Percentiles rank a stretch among this genome's conserved stretches.
These are phyloP conservation scores for Hylyphantes graminicola DNA, from an alignment of 1,140 invertebrate genomes.

Conservation along the genomic window DNA sequence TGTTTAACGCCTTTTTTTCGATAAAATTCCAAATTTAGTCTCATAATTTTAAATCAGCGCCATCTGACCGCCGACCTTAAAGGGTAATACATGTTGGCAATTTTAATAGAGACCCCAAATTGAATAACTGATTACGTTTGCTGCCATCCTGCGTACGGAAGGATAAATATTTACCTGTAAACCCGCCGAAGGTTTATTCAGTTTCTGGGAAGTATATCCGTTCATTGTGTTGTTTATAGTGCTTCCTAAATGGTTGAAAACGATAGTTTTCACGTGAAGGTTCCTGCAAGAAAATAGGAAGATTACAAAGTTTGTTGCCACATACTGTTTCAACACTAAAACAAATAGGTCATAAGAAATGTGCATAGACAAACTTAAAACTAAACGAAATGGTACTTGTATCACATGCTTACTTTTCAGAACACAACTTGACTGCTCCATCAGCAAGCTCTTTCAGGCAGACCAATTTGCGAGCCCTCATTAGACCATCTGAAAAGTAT, in stretches of 20 bases:
- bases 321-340: too few species aligned
- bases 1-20: too few species aligned
- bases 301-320: not conserved
- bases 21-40: too few species aligned
- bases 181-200: not conserved
- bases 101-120: too few species aligned
- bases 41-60: too few species aligned
- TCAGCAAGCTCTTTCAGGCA: constrained; percentile 90
- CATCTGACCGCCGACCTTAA: too few species aligned
- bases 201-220: not conserved
- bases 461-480: constrained; percentile 89
- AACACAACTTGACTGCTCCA: constrained; percentile 71
- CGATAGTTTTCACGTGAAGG: constrained; percentile 28
- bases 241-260: constrained; percentile 3
- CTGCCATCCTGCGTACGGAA: too few species aligned
- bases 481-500: constrained; percentile 78
- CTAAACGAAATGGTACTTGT: not conserved
- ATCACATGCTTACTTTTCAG: constrained; percentile 65
- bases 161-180: not conserved
- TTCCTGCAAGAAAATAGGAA: constrained; percentile 1
- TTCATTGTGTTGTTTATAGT: constrained; percentile 39
- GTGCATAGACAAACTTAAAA: too few species aligned
- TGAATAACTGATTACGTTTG: too few species aligned
- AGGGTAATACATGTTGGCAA: too few species aligned
- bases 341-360: too few species aligned